Conservation (phyloP, 2,113 vertebrate species). For the Lagenorhynchus albirostris region DNA sequence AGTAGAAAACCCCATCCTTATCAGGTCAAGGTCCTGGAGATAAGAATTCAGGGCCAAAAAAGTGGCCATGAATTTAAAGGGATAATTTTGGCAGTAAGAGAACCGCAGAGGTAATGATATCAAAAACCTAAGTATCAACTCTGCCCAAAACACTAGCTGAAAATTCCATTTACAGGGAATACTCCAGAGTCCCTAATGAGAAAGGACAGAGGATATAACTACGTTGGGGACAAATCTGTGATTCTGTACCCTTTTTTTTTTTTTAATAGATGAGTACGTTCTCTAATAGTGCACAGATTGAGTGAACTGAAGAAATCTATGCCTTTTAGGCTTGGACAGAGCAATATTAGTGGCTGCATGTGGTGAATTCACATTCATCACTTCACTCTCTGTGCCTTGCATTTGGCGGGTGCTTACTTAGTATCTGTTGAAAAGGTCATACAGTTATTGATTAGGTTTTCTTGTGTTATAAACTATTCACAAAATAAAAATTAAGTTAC, state of each 20-base stretch:
- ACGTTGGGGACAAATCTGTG: not conserved
- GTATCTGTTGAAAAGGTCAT: not conserved
- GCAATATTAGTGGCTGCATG: not conserved
- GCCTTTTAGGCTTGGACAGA: not conserved
- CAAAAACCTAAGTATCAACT: not conserved
- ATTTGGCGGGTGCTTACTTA: not conserved
- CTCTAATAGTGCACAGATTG: not conserved
- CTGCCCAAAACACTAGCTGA: not conserved
- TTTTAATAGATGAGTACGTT: not conserved
- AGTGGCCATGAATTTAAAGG: not conserved
- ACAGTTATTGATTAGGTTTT: not conserved
- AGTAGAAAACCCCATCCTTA: not conserved
- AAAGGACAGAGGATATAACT: not conserved
- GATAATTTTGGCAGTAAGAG: not conserved
- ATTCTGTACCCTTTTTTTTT: not conserved
- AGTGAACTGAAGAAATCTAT: not conserved
- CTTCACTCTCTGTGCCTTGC: not conserved
- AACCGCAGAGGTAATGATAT: not conserved
- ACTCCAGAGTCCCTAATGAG: not conserved
- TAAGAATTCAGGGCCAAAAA: not conserved
- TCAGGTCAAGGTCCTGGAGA: not conserved
- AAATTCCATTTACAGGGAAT: not conserved
- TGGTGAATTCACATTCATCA: not conserved
- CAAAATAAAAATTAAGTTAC: not conserved
- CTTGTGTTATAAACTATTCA: slow-evolving; percentile 20